phyloP scores from a whole-genome alignment of 2,888 invertebrate species.

The Epinotia nisella region DNA sequence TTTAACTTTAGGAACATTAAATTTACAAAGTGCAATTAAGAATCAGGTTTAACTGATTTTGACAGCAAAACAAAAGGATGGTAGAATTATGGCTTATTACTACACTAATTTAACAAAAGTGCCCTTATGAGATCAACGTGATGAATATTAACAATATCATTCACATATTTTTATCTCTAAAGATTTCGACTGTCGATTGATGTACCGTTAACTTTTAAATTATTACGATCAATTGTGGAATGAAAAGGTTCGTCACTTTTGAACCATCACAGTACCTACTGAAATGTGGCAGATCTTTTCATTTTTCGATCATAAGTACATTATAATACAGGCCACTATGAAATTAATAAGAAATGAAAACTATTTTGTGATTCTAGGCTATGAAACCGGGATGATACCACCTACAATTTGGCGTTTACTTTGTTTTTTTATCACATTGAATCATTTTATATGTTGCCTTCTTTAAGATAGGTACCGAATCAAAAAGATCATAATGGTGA shows the following conservation, averaged over 20 bases:
- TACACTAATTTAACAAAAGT: constrained; percentile 46
- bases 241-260: neutral
- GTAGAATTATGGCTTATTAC: constrained; percentile 30
- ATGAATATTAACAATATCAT: constrained; percentile 44
- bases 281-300: neutral
- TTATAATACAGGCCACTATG: neutral
- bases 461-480: neutral
- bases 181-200: neutral
- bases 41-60: neutral
- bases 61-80: constrained; percentile 39
- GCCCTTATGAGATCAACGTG: constrained; percentile 73
- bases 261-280: neutral
- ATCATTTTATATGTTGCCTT: neutral
- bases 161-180: constrained; percentile 2
- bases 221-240: neutral
- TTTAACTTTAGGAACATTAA: neutral
- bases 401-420: constrained; percentile 74
- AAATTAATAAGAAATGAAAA: constrained; percentile 43
- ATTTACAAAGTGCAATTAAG: neutral
- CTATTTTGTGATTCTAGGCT: constrained; percentile 33
- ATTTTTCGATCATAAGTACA: neutral
- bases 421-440: constrained; percentile 55
- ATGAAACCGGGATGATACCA: constrained; percentile 54
- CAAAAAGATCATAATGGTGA: neutral
- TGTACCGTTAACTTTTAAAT: neutral